Evolutionary conservation across 92 coral and sea anemone species (phyloP), one percentile per base, ranked within the genome.

Genomic region (Siderastrea radians): DNA sequence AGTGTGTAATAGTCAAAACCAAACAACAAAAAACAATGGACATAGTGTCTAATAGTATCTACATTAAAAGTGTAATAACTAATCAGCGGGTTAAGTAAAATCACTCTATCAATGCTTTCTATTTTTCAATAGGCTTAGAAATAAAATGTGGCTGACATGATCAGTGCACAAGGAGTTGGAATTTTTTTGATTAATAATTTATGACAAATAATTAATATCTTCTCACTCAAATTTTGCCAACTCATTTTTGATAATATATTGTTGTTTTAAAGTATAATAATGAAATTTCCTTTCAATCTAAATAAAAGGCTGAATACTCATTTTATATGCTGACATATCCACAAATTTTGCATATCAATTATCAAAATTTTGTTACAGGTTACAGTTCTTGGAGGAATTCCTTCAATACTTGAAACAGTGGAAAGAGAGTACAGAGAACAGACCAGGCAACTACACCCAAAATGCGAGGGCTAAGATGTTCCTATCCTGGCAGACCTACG

Each of bases 391-490:
- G 67, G 2, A 38, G 75, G 83, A 87, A 0, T 89, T 92, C 75
- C 77, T 84, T 1, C 71, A 85, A 7, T 92, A 92, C 16, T 79
- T 92, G 90, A 70, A 26, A 13, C 13, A 15, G 0, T 92, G 95
- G 95, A 92, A 92, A 44, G 89, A 86, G 46, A 80, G 75, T 51
- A 26, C 38, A 26, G 38, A 26, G 38, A 26, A 26, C 38, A 26
- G 38, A 26, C 38, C 38, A 26, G 38, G 72, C 79, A 88, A 92
- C 82, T 92, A 43, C 71, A 84, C 87, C 8, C 90, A 90, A 78
- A 85, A 89, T 85, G 93, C 95, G 17, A 89, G 93, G 47, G 61
- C 60, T 68, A 80, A 83, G 7, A 92, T 89, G 95, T 92, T 92
- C 60, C 65, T 88, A 6, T 89, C 92, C 3, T 88, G 91, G 91